These are phyloP conservation scores for Phrynocephalus guinanensis DNA, from an alignment of 2,797 vertebrate species.

Conservation along the genomic window DNA sequence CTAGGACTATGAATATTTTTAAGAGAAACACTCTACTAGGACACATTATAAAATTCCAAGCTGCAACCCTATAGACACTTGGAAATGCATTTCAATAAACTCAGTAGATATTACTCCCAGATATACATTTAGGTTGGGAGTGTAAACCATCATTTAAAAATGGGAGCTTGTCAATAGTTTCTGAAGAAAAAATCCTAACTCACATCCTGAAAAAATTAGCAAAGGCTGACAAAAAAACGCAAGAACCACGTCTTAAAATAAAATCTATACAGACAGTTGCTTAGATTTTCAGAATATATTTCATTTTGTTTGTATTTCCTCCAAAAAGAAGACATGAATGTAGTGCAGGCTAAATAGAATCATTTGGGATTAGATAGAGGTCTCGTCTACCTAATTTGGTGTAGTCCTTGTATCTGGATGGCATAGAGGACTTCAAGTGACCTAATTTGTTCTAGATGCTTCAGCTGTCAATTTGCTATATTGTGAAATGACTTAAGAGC, in stretches of 20 bases:
- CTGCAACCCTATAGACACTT: not conserved
- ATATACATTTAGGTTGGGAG: not conserved
- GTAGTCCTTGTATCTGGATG: too few relatives aligned
- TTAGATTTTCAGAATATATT: not conserved
- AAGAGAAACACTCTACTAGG: not conserved
- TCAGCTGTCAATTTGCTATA: too few relatives aligned
- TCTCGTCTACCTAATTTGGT: too few relatives aligned
- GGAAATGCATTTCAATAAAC: slow-evolving; percentile 5
- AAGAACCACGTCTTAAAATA: not conserved
- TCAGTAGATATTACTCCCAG: not conserved
- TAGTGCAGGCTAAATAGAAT: too few relatives aligned
- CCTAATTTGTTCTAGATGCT: too few relatives aligned
- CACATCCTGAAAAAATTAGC: slow-evolving; percentile 26
- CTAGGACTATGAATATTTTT: not conserved
- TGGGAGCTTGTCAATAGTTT: not conserved
- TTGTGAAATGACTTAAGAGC: too few relatives aligned
- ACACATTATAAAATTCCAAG: not conserved
- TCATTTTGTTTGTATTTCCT: slow-evolving; percentile 4
- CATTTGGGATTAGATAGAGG: too few relatives aligned
- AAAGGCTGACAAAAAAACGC: not conserved
- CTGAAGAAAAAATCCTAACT: slow-evolving; percentile 12
- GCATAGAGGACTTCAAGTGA: too few relatives aligned
- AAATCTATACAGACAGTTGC: not conserved
- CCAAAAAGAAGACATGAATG: not conserved
- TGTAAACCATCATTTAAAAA: not conserved